Base-by-base conservation (phyloP, 2,797 vertebrate species). In the Masticophis lateralis region DNA sequence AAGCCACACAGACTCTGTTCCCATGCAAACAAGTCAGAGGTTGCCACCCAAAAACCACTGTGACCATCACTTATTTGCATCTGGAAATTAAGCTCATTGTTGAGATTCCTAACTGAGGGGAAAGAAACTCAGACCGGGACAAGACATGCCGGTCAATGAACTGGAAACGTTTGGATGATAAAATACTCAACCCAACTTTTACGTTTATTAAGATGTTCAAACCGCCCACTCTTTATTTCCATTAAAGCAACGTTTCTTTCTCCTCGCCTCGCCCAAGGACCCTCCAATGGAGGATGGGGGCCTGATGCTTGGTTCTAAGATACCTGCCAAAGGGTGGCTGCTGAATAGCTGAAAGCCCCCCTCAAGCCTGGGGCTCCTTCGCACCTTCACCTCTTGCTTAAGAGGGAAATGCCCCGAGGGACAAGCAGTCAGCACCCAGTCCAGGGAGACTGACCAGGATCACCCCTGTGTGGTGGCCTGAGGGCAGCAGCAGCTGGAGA, bases 71-170 rank as follows among this genome's bases (percentile, higher is more conserved):
- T 90, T 88, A 86, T 0, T 1, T 0, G 28, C 87, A 32, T 2
- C 92, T 93, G 66, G 74, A 53, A 90, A 83, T 92, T 32, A 93
- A 22, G 47, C 56, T 66, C 53, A 74, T 60, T 90, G 91, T 59
- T 74, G 87, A 93, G 43, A 79, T 22, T 94, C 87, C 89, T 93
- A 59, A 91, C 16, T 90, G 92, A 2, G 90, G 79, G 1, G 87
- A 94, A 90, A 5, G 20, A 37, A 92, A 89, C 28, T 87, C 1
- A 87, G 57, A 12, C 66, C 59, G 25, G 89, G 18, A 88, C 88
- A 66, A 74, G 91, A 51, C 25, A 66, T 92, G 95, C 88, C 89
- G 7, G 28, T 14, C 63, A 47, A 13, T 13, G 37, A 57, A 59
- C 90, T 12, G 9, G 83, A 47, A 63, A 27, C n/a, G 12, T 7